phyloP scores from a whole-genome alignment of 1,140 invertebrate genomes.

The Hyles euphorbiae region DNA sequence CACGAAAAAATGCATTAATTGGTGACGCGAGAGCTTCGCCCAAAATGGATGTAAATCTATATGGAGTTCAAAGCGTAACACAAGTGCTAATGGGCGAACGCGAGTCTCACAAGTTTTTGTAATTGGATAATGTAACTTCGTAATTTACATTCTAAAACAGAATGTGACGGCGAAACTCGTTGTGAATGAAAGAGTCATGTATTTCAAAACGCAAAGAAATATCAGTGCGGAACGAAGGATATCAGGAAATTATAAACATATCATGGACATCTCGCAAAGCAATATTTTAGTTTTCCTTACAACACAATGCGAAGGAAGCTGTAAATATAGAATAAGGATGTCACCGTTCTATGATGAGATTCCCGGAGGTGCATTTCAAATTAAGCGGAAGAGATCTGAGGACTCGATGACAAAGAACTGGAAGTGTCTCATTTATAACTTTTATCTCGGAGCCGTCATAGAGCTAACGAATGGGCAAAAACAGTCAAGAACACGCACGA shows the following conservation, averaged over 20 bases:
- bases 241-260: too few species aligned
- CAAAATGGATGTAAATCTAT: slow-evolving; percentile 36
- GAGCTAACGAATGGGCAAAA: too few species aligned
- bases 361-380: slow-evolving; percentile 51
- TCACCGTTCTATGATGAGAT: slow-evolving; percentile 35
- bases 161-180: too few species aligned
- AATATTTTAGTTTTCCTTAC: too few species aligned
- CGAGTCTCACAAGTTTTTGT: slow-evolving; percentile 25
- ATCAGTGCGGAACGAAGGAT: too few species aligned
- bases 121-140: slow-evolving; percentile 18
- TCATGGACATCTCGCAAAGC: too few species aligned
- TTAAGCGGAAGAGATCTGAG: slow-evolving; percentile 51
- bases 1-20: slow-evolving; percentile 47
- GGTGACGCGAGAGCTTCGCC: slow-evolving; percentile 35
- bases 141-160: neutral
- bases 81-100: slow-evolving; percentile 36
- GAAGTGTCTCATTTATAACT: slow-evolving; percentile 5
- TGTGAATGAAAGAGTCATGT: too few species aligned
- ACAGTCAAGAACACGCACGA: too few species aligned
- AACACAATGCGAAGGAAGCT: slow-evolving; percentile 40
- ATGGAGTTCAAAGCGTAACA: slow-evolving; percentile 33
- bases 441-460: neutral
- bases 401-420: slow-evolving; percentile 42
- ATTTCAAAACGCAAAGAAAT: too few species aligned
- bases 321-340: slow-evolving; percentile 63